Evolutionary conservation across 2,888 invertebrate species (phyloP), one percentile per base, ranked within the genome.

Genomic region (Hoplodrina blanda): DNA sequence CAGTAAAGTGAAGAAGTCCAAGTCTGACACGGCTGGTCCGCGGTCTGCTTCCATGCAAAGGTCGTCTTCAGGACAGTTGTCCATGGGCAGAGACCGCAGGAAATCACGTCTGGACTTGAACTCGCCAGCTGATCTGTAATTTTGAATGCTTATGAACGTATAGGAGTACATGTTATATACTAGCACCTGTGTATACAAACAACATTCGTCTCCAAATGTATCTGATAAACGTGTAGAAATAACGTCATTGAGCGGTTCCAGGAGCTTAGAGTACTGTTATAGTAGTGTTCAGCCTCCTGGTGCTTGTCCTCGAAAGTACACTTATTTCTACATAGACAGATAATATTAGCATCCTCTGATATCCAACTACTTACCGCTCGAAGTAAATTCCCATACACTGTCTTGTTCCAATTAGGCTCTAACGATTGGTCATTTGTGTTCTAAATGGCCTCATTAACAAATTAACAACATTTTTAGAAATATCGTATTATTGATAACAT

Each of bases 1-100:
- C 64, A 95, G 93, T 83, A 95, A 95, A 81, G 95, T 92, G 61
- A 96, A 96, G 88, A 96, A 96, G 82, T 93, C 95, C 50, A 95
- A 94, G 80, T 92, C 95, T 19, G 95, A 95, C 71, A 89, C 92
- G n/a, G 89, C 93, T 1, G 89, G 93, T 8, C 92, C 95, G 25
- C 89, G 96, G 17, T 94, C 96, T 7, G 89, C 95, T 1, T 96
- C 96, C 5, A 81, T 96, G 63, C 95, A 95, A 84, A 89, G 96
- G 30, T 96, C 96, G 1, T 91, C 94, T 15, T 96, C 96, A 1
- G 95, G 94, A 25, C 94, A 95, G 77, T 87, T 94, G 56, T 92
- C 93, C 4, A 89, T 90, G 33, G 85, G 91, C 66, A 86, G 91
- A 50, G 95, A 95, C 83, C 92, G 96, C 72, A 90, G 96, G 19